phyloP scores from a whole-genome alignment of 2,797 vertebrate genomes.

The Streptopelia turtur region DNA sequence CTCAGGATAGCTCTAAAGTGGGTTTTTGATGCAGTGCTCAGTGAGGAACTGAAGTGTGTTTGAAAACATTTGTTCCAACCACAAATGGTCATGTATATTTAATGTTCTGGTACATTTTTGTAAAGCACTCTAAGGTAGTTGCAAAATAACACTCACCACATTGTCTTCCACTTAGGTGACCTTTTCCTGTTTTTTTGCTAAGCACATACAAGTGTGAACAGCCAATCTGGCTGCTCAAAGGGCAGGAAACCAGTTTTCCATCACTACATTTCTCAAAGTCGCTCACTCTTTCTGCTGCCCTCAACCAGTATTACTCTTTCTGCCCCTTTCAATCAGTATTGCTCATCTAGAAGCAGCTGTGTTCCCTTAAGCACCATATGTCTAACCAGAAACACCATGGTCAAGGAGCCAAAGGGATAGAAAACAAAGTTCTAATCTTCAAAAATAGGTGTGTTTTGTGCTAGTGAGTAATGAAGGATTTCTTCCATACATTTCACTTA shows the following conservation, averaged over 20 bases:
- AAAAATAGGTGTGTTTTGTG: background rate
- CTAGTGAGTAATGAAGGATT: background rate
- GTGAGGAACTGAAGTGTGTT: background rate
- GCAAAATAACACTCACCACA: background rate
- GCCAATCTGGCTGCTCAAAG: background rate
- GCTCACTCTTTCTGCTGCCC: background rate
- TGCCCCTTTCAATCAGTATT: background rate
- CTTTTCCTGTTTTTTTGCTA: constrained; percentile 8
- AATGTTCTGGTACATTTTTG: background rate
- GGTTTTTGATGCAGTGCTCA: background rate
- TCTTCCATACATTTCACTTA: background rate
- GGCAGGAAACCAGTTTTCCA: background rate
- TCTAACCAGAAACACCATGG: background rate
- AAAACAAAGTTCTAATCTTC: background rate
- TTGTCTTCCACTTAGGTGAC: constrained; percentile 2
- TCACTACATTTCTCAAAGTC: background rate
- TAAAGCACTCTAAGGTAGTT: background rate
- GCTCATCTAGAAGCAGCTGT: background rate
- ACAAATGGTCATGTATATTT: background rate
- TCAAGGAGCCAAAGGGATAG: background rate
- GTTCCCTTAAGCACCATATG: fast-evolving
- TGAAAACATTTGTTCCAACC: background rate
- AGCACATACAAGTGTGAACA: background rate
- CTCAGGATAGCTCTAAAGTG: background rate
- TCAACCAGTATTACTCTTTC: background rate